Evolutionary conservation across 2,888 invertebrate genomes (phyloP).

Genomic region (Heliconius hortense): DNA sequence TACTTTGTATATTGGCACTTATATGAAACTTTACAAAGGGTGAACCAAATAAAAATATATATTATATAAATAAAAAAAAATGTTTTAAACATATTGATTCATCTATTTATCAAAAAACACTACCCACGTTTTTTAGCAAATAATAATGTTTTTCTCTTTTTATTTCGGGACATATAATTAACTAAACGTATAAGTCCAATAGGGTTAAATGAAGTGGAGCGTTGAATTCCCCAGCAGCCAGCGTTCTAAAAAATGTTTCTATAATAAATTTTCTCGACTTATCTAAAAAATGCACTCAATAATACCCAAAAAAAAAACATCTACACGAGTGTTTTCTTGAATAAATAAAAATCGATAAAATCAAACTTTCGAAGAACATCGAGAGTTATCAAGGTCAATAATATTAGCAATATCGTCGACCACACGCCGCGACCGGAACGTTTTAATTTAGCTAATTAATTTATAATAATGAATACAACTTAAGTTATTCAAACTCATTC

Average conservation of each 20-base stretch:
- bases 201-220: neutral
- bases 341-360: neutral
- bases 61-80: too few relatives aligned
- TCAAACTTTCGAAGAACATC: neutral
- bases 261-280: neutral
- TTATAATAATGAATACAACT: conserved; percentile 1
- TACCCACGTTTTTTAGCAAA: too few relatives aligned
- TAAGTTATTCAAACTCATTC: conserved; percentile 1
- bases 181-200: neutral
- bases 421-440: neutral
- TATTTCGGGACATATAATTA: neutral
- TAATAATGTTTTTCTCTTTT: too few relatives aligned
- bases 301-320: neutral
- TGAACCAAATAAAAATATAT: too few relatives aligned
- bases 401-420: neutral
- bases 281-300: neutral
- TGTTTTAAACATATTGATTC: too few relatives aligned
- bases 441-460: conserved; percentile 1
- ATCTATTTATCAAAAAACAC: too few relatives aligned
- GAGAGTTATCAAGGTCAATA: neutral
- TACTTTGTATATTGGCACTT: too few relatives aligned
- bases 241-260: neutral
- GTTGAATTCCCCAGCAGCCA: neutral
- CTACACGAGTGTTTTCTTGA: neutral
- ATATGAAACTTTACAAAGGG: too few relatives aligned